Base-by-base conservation (phyloP, 2,797 vertebrate genomes). In the Urocyon cinereoargenteus region DNA sequence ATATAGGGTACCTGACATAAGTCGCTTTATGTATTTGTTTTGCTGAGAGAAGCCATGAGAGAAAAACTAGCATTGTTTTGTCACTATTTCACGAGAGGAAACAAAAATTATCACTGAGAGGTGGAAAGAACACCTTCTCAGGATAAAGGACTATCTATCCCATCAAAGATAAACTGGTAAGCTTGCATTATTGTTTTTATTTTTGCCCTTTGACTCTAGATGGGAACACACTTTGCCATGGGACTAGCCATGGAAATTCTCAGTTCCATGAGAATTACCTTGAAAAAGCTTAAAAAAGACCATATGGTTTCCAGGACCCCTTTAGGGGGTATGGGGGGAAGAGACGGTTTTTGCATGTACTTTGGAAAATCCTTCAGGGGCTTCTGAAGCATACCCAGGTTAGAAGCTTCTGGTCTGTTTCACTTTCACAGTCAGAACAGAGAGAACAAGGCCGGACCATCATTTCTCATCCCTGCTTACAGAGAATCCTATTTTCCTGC, bases 401-500 rank as follows among this genome's bases (percentile, higher is more conserved):
- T 51, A 57, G 61, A 94, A 86, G 79, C 28, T 26, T 96, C 77
- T 57, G n/a, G 2, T 64, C 45, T 94, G n/a, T 84, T 85, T n/a
- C 77, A 77, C 24, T 83, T 59, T 55, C 90, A 82, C 28, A 55
- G 22, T 81, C 28, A 49, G 62, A 91, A 92, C 24, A 53, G 22
- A 81, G 85, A 89, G 45, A 91, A 14, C 10, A 49, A 82, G 45
- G 45, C 31, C 11, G 12, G 70, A 45, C 2, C 68, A 72, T 61
- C n/a, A 13, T n/a, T 96, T 93, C 55, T 90, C 34, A 31, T 82
- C 6, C 8, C 57, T 61, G 40, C 79, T 59, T 73, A 93, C 36
- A 92, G 79, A 81, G 86, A 97, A 97, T 96, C 90, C 75, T 95
- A 31, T 89, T 96, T 97, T 96, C 88, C 57, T 61, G 62, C 97